These are phyloP conservation scores for Pluvialis apricaria DNA, from an alignment of 2,113 vertebrate species.

Conservation along the genomic window DNA sequence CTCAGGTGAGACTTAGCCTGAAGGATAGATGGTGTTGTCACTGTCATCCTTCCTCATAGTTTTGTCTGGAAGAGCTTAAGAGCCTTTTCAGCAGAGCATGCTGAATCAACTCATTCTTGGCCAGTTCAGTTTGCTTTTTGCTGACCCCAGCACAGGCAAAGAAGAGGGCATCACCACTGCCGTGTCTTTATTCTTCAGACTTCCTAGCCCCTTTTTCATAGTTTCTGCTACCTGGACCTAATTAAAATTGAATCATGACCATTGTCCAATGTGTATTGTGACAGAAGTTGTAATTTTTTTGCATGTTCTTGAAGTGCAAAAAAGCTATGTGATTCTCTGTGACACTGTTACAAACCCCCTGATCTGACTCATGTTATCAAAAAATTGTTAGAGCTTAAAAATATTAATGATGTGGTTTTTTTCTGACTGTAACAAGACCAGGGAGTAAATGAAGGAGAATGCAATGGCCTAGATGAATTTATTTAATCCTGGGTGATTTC, in stretches of 20 bases:
- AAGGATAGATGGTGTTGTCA: background rate
- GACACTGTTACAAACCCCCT: background rate
- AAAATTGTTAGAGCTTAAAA: background rate
- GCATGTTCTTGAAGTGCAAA: background rate
- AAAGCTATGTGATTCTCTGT: background rate
- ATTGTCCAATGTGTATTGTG: background rate
- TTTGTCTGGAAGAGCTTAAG: background rate
- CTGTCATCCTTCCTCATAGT: background rate
- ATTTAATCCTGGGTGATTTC: background rate
- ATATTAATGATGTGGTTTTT: background rate
- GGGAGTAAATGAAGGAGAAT: background rate
- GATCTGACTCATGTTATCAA: background rate
- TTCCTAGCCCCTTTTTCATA: background rate
- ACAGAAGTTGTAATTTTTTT: background rate
- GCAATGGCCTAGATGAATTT: background rate
- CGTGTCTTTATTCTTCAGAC: background rate
- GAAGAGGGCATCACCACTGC: background rate
- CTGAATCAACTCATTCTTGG: background rate
- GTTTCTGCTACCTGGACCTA: background rate
- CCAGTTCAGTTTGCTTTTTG: background rate
- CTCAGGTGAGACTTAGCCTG: background rate
- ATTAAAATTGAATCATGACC: background rate
- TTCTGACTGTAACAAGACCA: background rate
- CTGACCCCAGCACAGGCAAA: background rate
- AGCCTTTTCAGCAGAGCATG: background rate